Evolutionary conservation across 2,888 invertebrate species (phyloP).

Genomic region (Germaria angustata): DNA sequence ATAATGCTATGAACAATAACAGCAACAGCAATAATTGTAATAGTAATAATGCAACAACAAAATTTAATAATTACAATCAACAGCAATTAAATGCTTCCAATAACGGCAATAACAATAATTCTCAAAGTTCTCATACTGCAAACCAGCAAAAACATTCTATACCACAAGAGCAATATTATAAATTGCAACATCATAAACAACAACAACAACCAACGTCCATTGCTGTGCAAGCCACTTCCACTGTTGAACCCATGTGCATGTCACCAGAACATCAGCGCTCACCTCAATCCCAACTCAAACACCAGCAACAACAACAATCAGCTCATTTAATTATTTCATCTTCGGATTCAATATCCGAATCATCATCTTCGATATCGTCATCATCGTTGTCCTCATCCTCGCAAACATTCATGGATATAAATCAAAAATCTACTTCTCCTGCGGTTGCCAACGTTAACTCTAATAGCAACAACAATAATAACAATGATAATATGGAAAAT

Average conservation of each 20-base stretch:
- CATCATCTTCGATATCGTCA: slow-evolving; percentile 70
- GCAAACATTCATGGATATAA: slow-evolving; percentile 80
- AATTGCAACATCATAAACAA: slow-evolving; percentile 60
- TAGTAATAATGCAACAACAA: slow-evolving; percentile 56
- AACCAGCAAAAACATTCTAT: slow-evolving; percentile 54
- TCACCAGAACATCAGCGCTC: slow-evolving; percentile 76
- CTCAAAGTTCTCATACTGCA: slow-evolving; percentile 66
- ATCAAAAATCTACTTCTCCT: slow-evolving; percentile 70
- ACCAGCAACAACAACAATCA: no score
- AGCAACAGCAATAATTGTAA: slow-evolving; percentile 21
- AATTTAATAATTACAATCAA: slow-evolving; percentile 64
- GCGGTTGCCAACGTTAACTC: slow-evolving; percentile 59
- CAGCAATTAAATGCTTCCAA: slow-evolving; percentile 70
- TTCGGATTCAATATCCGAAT: slow-evolving; percentile 64
- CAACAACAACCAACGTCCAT: slow-evolving; percentile 70
- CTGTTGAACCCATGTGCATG: slow-evolving; percentile 78
- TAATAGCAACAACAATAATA: slow-evolving; percentile 67
- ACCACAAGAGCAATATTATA: slow-evolving; percentile 67
- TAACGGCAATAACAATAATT: slow-evolving; percentile 68
- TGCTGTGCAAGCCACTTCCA: slow-evolving; percentile 66
- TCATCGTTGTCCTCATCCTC: slow-evolving; percentile 74
- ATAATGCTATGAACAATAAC: slow-evolving; percentile 70
- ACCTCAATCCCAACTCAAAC: slow-evolving; percentile 38
- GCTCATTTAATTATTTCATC: slow-evolving; percentile 70
- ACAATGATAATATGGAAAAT: slow-evolving; percentile 66